Conservation (phyloP, 2,113 vertebrate genomes). For the Tapirus terrestris region DNA sequence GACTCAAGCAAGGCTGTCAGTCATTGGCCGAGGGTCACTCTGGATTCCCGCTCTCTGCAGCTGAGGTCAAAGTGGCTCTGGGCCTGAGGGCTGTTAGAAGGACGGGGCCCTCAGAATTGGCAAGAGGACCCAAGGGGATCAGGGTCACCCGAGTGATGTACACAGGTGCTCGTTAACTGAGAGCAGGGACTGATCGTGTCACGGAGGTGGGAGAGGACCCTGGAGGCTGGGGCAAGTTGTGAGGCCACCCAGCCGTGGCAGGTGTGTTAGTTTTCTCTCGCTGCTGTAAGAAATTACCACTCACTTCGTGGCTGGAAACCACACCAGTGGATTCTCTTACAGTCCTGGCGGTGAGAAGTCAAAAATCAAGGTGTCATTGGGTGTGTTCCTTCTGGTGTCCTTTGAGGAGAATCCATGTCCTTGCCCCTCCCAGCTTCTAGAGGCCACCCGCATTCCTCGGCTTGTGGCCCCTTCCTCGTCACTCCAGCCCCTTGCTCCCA, state of each 20-base stretch:
- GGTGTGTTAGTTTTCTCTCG: accelerated
- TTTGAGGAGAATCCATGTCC: background rate
- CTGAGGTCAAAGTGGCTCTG: background rate
- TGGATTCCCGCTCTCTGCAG: background rate
- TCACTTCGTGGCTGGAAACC: background rate
- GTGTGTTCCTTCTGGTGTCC: background rate
- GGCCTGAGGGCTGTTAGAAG: background rate
- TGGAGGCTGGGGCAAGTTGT: background rate
- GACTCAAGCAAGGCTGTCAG: background rate
- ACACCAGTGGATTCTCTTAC: accelerated
- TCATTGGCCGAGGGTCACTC: background rate
- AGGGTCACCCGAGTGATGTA: too few relatives aligned
- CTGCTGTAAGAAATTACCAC: background rate
- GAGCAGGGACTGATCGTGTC: background rate
- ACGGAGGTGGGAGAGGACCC: background rate
- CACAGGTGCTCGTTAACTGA: too few relatives aligned
- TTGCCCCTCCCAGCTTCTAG: background rate
- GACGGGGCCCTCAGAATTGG: too few relatives aligned
- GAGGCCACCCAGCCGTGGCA: background rate
- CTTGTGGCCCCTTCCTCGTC: background rate
- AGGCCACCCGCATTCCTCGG: accelerated
- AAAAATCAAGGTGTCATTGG: background rate
- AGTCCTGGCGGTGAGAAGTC: background rate
- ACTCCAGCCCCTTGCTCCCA: background rate
- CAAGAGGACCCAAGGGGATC: background rate